Conservation (phyloP, 2,113 vertebrate species). For the Chionomys nivalis region DNA sequence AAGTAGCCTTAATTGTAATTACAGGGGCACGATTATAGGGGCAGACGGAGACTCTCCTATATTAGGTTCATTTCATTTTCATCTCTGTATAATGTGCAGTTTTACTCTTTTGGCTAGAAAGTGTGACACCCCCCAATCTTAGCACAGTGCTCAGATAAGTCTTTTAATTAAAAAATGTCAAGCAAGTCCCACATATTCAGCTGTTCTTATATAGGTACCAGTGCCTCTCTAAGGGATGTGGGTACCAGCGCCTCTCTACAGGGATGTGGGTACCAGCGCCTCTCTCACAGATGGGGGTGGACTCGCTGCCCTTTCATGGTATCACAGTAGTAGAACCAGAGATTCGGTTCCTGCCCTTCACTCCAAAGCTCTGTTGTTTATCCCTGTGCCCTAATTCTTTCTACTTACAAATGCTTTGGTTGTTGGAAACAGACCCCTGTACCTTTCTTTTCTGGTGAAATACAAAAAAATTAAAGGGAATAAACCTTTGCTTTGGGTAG, state of each 20-base stretch:
- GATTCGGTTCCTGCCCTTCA: constrained; percentile 5
- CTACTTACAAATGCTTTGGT: not conserved
- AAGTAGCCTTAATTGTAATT: constrained; percentile 65
- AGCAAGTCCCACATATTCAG: not conserved
- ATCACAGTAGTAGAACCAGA: not conserved
- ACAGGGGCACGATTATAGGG: constrained; percentile 6
- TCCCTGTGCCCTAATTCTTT: not conserved
- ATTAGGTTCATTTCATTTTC: constrained; percentile 13
- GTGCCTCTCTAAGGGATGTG: not conserved
- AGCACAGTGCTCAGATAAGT: not conserved
- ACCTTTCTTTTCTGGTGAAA: constrained; percentile 15
- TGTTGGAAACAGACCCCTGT: not conserved
- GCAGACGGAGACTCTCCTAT: constrained; percentile 8
- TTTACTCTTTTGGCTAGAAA: constrained; percentile 58
- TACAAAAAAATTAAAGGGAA: not conserved
- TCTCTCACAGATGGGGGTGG: not conserved
- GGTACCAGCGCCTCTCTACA: not conserved
- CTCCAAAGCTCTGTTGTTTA: constrained; percentile 10
- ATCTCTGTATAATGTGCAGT: not conserved
- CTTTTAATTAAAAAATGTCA: not conserved
- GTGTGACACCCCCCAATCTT: constrained; percentile 2
- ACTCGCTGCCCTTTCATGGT: not conserved
- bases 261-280: too few species aligned
- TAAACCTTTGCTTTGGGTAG: not conserved
- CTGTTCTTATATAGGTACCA: too few species aligned